Evolutionary conservation across 2,888 invertebrate species (phyloP).

Genomic region (Amiota mariae): DNA sequence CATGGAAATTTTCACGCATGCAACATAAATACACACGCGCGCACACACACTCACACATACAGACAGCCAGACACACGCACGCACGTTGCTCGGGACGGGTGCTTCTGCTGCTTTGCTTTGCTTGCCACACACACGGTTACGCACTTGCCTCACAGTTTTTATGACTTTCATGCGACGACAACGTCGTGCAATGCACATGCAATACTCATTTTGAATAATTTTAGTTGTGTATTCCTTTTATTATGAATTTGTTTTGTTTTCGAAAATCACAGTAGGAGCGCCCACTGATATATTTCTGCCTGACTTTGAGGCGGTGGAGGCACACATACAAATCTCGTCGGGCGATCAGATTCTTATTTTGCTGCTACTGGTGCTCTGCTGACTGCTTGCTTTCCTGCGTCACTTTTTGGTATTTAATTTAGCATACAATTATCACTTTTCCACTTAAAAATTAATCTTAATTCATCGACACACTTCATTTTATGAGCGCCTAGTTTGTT

Average conservation of each 20-base stretch:
- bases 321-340: constrained; percentile 35
- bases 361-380: constrained; percentile 33
- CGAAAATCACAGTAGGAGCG: constrained; percentile 1
- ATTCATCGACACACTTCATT: background rate
- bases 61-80: constrained; percentile 39
- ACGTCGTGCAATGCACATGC: constrained; percentile 5
- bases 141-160: constrained; percentile 10
- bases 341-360: constrained; percentile 49
- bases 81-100: constrained; percentile 16
- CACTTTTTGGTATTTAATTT: constrained; percentile 34
- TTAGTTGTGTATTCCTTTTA: constrained; percentile 10
- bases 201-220: background rate
- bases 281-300: background rate
- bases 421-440: constrained; percentile 9
- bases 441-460: background rate
- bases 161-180: constrained; percentile 10
- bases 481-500: background rate
- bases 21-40: constrained; percentile 9
- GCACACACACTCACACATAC: constrained; percentile 36
- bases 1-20: constrained; percentile 7
- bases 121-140: constrained; percentile 25
- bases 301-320: background rate
- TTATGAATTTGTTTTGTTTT: constrained; percentile 1
- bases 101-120: constrained; percentile 34
- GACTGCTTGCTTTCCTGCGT: constrained; percentile 47